Percentiles rank a stretch among this genome's conserved stretches.
These are phyloP conservation scores for Aproaerema taeniolella DNA, from an alignment of 2,888 invertebrate genomes.

Conservation along the genomic window DNA sequence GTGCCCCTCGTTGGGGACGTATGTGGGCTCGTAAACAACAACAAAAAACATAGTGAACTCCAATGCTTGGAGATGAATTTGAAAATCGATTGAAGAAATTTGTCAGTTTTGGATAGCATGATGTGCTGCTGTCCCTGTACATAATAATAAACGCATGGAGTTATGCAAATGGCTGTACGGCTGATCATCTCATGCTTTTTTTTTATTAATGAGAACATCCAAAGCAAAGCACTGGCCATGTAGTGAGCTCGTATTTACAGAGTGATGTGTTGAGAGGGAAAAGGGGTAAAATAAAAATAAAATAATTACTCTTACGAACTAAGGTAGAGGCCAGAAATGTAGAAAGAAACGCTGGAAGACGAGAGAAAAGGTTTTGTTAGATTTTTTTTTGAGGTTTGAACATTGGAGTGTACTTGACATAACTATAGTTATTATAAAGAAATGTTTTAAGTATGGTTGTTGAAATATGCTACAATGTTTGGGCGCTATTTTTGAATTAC, in stretches of 20 bases:
- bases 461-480: too few species aligned
- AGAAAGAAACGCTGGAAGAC: conserved; percentile 73
- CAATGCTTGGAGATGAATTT: too few species aligned
- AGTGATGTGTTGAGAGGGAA: conserved; percentile 29
- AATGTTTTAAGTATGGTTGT: too few species aligned
- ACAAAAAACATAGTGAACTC: too few species aligned
- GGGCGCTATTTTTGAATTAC: too few species aligned
- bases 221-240: conserved; percentile 9
- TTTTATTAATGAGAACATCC: neutral
- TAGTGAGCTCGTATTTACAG: conserved; percentile 9
- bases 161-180: too few species aligned
- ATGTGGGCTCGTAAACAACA: too few species aligned
- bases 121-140: neutral
- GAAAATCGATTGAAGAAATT: neutral
- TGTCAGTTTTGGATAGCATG: neutral
- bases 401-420: neutral
- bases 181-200: neutral
- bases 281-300: conserved; percentile 44
- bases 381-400: conserved; percentile 16
- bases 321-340: conserved; percentile 74
- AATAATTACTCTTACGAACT: conserved; percentile 74
- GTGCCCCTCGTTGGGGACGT: too few species aligned
- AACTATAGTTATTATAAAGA: too few species aligned
- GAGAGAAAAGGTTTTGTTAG: conserved; percentile 36
- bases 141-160: neutral